Conservation (phyloP, 2,113 vertebrate genomes). For the Megaceryle torquata region DNA sequence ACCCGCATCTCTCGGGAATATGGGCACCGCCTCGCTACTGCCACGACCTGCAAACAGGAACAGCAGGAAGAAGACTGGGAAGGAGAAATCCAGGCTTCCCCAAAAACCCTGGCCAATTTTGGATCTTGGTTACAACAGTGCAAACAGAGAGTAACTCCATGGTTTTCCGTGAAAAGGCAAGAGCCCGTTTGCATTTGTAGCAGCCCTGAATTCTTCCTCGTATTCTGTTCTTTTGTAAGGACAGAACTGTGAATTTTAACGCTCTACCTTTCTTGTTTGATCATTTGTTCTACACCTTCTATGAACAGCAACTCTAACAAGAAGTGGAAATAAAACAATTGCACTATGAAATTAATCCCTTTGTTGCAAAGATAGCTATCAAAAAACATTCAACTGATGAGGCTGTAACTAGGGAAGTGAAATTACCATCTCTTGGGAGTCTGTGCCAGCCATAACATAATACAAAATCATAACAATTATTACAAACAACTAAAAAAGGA, state of each 20-base stretch:
- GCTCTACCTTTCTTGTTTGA: background rate
- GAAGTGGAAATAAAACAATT: background rate
- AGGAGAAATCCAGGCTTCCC: background rate
- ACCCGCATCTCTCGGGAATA: background rate
- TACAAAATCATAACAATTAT: background rate
- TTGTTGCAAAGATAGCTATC: slow-evolving; percentile 6
- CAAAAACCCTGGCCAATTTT: background rate
- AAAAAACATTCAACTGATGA: background rate
- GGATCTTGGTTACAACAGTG: background rate
- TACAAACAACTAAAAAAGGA: background rate
- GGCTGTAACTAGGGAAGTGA: background rate
- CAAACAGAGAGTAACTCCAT: background rate
- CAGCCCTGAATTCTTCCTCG: background rate
- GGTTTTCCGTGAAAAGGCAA: background rate
- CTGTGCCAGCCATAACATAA: background rate
- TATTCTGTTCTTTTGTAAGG: background rate
- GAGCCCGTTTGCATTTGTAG: background rate
- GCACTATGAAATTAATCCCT: background rate
- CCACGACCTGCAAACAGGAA: background rate
- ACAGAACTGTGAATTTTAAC: background rate
- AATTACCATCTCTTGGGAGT: background rate
- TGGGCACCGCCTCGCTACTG: fast-evolving
- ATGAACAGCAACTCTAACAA: background rate
- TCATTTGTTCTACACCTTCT: background rate
- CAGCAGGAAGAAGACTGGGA: background rate